Base-by-base conservation (phyloP, 2,888 invertebrate genomes). In the Pyrochroa serraticornis region DNA sequence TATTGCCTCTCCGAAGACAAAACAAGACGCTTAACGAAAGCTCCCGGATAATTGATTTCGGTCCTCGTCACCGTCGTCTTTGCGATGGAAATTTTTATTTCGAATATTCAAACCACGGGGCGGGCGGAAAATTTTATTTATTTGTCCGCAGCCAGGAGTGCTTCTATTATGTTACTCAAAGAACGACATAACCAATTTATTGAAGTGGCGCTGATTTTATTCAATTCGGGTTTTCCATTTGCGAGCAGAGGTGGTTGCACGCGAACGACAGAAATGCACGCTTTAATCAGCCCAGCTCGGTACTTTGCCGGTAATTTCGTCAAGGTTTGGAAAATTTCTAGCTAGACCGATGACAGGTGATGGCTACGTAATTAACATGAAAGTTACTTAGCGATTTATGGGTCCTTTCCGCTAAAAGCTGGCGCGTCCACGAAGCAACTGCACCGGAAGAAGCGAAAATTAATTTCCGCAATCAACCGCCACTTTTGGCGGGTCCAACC, bases 161-260 rank as follows among this genome's bases (percentile, higher is more conserved):
- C 70, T 66, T 63, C 67, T 71, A 71, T 74, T 71, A 72, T 69
- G 59, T 60, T 62, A 68, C 66, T 70, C 70, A 66, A 71, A 70
- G 67, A 67, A 71, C 22, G 44, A 68, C 65, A 72, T 69, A 72
- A 73, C 71, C 75, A 75, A 77, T 77, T 76, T 75, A 70, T 72
- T 71, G 73, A 74, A 75, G 77, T 75, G 75, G 75, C 72, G 70
- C 67, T 67, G 71, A 72, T 72, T 74, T 72, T 74, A 75, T 75
- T 75, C 73, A 65, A 72, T 75, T 74, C 72, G 73, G 75, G 71
- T 70, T 75, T 75, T 75, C 73, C 74, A 76, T 75, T 75, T 75
- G 53, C 47, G 35, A 34, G n/a, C 22, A 2, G 22, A 22, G 22
- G 22, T 5, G 22, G 22, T 22, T 22, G 22, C 22, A 22, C 22